These are phyloP conservation scores for Peromyscus melanophrys DNA, from an alignment of 2,797 vertebrate species.

Conservation along the genomic window DNA sequence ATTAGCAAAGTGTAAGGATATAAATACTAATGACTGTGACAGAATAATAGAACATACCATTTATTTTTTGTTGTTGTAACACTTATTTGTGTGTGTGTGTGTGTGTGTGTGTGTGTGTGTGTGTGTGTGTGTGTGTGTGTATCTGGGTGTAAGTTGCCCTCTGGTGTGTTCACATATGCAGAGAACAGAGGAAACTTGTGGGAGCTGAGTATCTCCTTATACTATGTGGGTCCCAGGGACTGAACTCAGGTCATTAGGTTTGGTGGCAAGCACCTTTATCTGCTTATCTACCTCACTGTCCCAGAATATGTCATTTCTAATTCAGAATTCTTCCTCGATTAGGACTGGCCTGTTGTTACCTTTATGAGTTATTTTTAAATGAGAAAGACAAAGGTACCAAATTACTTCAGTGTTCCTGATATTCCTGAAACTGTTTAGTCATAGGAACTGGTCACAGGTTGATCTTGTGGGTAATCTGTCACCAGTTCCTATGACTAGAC, in stretches of 20 bases:
- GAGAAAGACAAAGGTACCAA: neutral
- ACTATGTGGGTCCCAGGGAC: neutral
- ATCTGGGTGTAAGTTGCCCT: neutral
- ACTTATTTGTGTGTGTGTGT: neutral
- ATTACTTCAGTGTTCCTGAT: neutral
- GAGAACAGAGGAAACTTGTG: neutral
- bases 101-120: neutral
- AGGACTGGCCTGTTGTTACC: neutral
- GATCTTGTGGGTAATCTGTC: neutral
- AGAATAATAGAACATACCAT: neutral
- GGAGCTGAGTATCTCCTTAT: neutral
- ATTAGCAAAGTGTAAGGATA: neutral
- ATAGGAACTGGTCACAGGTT: neutral
- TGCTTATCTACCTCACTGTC: neutral
- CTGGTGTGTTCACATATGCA: neutral
- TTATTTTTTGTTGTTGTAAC: neutral
- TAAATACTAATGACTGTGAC: neutral
- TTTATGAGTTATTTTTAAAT: conserved; percentile 49
- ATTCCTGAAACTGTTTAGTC: neutral
- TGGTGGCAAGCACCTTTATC: neutral
- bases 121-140: neutral
- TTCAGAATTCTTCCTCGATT: neutral
- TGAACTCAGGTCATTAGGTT: neutral
- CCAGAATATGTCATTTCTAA: conserved; percentile 25
- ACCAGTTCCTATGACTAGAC: no score